phyloP scores from a whole-genome alignment of 2,113 vertebrate species.

The Gymnocephalus cernua region DNA sequence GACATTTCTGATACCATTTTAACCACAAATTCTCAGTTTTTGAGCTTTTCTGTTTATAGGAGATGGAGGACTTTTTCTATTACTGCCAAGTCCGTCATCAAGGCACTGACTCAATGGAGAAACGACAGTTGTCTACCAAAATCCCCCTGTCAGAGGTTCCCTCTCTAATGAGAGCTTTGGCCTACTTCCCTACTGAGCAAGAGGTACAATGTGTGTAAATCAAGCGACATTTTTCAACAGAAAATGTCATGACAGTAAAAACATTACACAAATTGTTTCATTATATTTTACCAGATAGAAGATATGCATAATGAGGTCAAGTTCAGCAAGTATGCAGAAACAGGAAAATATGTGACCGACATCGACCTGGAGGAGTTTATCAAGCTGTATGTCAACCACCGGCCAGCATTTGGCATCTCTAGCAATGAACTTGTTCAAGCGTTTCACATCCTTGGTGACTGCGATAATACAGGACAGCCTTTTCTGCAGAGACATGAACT shows the following conservation, averaged over 20 bases:
- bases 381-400: conserved; percentile 93
- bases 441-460: conserved; percentile 86
- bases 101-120: conserved; percentile 85
- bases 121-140: conserved; percentile 83
- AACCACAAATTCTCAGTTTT: background rate
- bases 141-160: conserved; percentile 90
- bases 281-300: conserved; percentile 85
- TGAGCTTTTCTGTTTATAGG: conserved; percentile 79
- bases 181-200: conserved; percentile 92
- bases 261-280: background rate
- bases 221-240: background rate
- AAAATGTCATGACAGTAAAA: background rate
- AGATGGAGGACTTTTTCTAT: conserved; percentile 95
- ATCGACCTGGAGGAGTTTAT: conserved; percentile 91
- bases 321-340: conserved; percentile 90
- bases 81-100: conserved; percentile 90
- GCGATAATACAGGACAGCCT: conserved; percentile 71
- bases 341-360: conserved; percentile 86
- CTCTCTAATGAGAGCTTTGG: conserved; percentile 91
- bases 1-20: background rate
- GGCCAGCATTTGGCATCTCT: conserved; percentile 87
- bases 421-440: conserved; percentile 76
- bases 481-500: conserved; percentile 86
- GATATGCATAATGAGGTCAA: conserved; percentile 93
- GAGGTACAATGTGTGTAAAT: conserved; percentile 82